Conservation (phyloP, 2,113 vertebrate species). For the Monarcha castaneiventris region DNA sequence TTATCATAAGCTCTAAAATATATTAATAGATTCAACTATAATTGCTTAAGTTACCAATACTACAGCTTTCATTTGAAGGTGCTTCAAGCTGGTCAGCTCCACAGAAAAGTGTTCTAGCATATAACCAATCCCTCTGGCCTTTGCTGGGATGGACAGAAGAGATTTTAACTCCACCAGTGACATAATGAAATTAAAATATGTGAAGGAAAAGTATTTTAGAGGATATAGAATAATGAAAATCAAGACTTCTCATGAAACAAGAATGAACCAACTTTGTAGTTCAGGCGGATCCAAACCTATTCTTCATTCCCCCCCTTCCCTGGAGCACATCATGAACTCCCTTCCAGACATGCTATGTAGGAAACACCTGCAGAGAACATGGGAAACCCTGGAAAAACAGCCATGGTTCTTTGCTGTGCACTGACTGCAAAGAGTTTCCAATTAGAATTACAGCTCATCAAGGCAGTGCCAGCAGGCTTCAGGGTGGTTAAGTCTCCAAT, state of each 20-base stretch:
- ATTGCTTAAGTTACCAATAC: background rate
- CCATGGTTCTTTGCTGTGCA: background rate
- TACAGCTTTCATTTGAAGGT: background rate
- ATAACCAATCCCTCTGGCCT: background rate
- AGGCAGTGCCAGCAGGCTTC: background rate
- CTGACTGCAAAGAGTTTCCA: background rate
- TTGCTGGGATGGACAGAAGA: background rate
- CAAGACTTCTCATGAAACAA: background rate
- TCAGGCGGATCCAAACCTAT: background rate
- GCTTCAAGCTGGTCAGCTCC: background rate
- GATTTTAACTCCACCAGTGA: background rate
- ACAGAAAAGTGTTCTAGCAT: background rate
- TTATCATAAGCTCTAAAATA: background rate
- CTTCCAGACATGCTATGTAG: accelerated
- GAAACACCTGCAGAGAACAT: background rate
- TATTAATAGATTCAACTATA: background rate
- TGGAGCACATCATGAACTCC: background rate
- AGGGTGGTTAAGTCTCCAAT: conserved; percentile 1
- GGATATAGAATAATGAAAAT: background rate
- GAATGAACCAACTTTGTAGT: background rate
- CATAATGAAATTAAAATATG: background rate
- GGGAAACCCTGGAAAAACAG: background rate
- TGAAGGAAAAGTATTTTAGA: background rate
- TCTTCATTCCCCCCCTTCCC: background rate
- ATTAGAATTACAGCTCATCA: conserved; percentile 1